Base-by-base conservation (phyloP, 2,113 vertebrate genomes). In the Nerophis lumbriciformis region DNA sequence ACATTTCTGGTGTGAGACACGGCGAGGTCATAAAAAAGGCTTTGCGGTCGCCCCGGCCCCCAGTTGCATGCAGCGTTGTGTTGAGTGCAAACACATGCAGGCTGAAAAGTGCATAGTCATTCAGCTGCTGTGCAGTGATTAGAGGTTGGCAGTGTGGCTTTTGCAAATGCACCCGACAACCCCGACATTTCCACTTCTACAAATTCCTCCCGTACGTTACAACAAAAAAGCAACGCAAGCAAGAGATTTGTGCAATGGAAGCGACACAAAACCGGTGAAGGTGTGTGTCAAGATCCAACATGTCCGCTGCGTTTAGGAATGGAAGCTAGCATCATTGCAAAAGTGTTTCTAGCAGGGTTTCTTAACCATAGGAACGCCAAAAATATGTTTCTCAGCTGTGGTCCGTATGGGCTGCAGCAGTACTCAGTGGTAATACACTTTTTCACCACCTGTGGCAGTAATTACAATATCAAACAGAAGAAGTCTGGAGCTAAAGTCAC, bases 41-140 rank as follows among this genome's bases (percentile, higher is more conserved):
- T 68, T 50, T 63, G 8, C 12, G 37, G 15, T 11, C 8, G 13
- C 8, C 51, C 54, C 48, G 53, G 52, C 52, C n/a, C 50, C 38
- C n/a, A 13, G 19, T 51, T 45, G 42, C 59, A 55, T 53, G 38
- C 39, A 37, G 0, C 6, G 15, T 52, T 63, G 57, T 51, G 57
- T 52, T 85, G 81, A 90, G 63, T 60, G 71, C 66, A 88, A 90
- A 80, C 87, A 91, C 47, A 78, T 88, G 88, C 7, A n/a, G 19
- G 9, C n/a, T 6, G 62, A 73, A 81, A 89, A 84, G 53, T 87
- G 89, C 87, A 74, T 2, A 85, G 82, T 89, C 89, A 90, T 73
- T 72, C 52, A 69, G 59, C 35, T 56, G 21, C 12, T n/a, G 28
- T 14, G 21, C 47, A 48, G 16, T 13, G 6, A 6, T 65, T 12